A percentile compares a stretch with the other conserved stretches of the same genome.
Conservation (phyloP, 1,140 invertebrate genomes). For the Sminthurides bifidus region DNA sequence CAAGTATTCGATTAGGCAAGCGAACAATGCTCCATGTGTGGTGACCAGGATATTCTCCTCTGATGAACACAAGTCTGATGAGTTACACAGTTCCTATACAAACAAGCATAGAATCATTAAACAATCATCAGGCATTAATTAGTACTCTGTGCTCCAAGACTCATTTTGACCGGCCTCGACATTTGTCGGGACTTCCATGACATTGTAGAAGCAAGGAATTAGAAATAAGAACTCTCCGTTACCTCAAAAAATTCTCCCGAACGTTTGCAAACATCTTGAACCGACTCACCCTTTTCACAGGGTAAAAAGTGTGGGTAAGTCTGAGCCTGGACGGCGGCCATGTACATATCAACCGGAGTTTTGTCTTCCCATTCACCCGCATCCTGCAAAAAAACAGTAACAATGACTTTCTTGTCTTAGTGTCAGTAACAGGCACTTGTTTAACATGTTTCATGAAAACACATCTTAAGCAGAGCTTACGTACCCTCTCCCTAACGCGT, state of each 20-base stretch:
- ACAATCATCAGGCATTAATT: not conserved
- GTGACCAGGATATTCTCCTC: conserved; percentile 5
- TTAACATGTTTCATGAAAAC: not conserved
- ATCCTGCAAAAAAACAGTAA: not conserved
- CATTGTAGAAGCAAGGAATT: not conserved
- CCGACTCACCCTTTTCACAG: not conserved
- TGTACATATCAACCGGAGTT: conserved; percentile 12
- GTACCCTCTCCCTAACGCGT: not conserved
- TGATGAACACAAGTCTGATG: not conserved
- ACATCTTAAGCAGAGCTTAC: not conserved
- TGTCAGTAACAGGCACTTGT: not conserved
- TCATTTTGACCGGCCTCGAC: not conserved
- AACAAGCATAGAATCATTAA: not conserved
- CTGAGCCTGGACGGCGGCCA: not conserved
- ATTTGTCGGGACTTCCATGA: no score
- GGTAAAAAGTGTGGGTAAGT: conserved; percentile 12
- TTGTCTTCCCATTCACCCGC: conserved; percentile 11
- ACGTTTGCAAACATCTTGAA: conserved; percentile 3
- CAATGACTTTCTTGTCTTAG: no score
- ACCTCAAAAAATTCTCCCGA: conserved; percentile 4
- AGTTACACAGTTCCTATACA: conserved; percentile 8
- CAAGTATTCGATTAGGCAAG: conserved; percentile 4
- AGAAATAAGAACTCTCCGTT: not conserved
- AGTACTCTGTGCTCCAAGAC: not conserved
- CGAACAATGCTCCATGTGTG: conserved; percentile 6